Evolutionary conservation across 2,888 invertebrate species (phyloP).

Genomic region (Physocephala rufipes): DNA sequence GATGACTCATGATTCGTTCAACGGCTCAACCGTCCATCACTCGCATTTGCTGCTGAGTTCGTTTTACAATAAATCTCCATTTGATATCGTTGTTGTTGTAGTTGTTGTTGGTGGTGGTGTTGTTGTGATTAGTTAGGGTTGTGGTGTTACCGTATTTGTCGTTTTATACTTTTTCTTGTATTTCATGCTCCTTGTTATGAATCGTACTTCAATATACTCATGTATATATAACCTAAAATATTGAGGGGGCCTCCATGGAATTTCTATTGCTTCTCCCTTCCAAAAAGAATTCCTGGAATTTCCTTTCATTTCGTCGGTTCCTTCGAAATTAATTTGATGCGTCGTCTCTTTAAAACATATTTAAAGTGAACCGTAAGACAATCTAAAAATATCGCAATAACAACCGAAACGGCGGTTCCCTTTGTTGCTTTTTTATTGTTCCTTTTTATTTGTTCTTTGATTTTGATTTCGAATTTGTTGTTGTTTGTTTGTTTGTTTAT

Average conservation of each 20-base stretch:
- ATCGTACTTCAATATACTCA: background rate
- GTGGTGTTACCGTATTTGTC: background rate
- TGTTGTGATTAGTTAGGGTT: background rate
- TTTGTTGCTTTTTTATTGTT: background rate
- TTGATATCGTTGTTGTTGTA: background rate
- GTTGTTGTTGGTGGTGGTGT: background rate
- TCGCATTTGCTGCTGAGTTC: background rate
- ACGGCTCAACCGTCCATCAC: background rate
- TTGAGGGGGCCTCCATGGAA: slow-evolving; percentile 8
- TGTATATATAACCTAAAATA: background rate
- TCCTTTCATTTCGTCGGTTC: background rate
- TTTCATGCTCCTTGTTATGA: background rate
- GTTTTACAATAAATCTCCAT: background rate
- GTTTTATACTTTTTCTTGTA: background rate
- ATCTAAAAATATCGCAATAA: slow-evolving; percentile 29
- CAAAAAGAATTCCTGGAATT: slow-evolving; percentile 21
- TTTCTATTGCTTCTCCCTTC: slow-evolving; percentile 25
- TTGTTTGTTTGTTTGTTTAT: slow-evolving; percentile 10
- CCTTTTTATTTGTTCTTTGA: background rate
- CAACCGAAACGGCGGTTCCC: background rate
- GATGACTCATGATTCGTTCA: background rate
- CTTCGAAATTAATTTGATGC: background rate
- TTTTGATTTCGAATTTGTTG: slow-evolving; percentile 3
- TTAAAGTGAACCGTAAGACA: background rate
- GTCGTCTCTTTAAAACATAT: background rate